Percentiles rank a stretch among this genome's conserved stretches.
Conservation (phyloP, 2,888 invertebrate genomes). For the Gymnocheta viridis region DNA sequence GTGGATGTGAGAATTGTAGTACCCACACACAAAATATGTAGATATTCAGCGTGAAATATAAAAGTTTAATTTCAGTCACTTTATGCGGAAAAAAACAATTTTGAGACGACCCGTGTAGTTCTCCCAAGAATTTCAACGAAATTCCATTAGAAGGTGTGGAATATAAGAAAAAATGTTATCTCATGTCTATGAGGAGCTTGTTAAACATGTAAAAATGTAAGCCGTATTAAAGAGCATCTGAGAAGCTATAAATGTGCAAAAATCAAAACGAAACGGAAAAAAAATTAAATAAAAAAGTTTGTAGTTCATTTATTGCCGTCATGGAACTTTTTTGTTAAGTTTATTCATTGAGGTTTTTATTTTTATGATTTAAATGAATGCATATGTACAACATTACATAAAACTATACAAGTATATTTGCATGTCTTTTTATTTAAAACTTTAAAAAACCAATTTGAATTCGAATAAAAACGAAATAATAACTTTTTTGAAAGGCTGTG, state of each 20-base stretch:
- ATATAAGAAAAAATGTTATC: conserved; percentile 9
- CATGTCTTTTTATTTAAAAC: no score
- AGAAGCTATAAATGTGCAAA: neutral
- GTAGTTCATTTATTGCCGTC: neutral
- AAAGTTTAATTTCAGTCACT: no score
- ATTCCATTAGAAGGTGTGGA: conserved; percentile 3
- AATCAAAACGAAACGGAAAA: neutral
- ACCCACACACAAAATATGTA: no score
- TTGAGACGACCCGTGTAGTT: neutral
- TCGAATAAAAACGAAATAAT: no score
- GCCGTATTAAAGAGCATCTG: neutral
- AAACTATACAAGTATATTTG: neutral
- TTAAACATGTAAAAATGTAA: conserved; percentile 8
- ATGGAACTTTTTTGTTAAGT: neutral
- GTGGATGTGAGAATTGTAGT: no score
- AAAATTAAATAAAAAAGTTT: neutral
- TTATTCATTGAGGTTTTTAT: neutral
- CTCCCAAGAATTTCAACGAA: neutral
- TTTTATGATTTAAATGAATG: neutral
- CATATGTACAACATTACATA: neutral
- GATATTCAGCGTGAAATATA: no score
- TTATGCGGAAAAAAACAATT: no score
- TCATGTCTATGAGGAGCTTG: conserved; percentile 18
- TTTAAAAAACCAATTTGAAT: no score
- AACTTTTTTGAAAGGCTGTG: no score